Conservation (phyloP, 2,888 invertebrate species). For the Tinea pellionella region DNA sequence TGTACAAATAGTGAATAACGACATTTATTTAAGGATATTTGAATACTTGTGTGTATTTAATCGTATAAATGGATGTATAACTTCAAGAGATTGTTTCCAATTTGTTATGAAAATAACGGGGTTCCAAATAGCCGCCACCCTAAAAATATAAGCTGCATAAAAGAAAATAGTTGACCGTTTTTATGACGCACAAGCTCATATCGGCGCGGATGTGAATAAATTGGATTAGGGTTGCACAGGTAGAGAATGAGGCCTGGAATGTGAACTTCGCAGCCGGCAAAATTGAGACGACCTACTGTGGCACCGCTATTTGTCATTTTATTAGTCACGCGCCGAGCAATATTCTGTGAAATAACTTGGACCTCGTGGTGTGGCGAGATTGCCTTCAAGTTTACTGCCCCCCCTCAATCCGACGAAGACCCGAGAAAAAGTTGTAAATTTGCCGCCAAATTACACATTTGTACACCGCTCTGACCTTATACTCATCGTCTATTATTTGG, state of each 20-base stretch:
- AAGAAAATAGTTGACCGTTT: constrained; percentile 8
- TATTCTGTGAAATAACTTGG: constrained; percentile 58
- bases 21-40: too few species aligned
- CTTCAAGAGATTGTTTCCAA: background rate
- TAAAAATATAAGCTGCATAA: constrained; percentile 3
- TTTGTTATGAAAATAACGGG: background rate
- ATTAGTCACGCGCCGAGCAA: constrained; percentile 57
- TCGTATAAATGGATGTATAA: background rate
- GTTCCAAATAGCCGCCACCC: background rate
- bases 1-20: too few species aligned
- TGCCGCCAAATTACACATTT: constrained; percentile 58
- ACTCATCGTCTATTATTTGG: constrained; percentile 15
- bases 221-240: constrained; percentile 30
- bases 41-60: too few species aligned
- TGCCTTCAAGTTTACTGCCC: constrained; percentile 60
- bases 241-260: constrained; percentile 20
- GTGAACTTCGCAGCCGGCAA: constrained; percentile 21
- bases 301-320: constrained; percentile 61
- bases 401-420: constrained; percentile 38
- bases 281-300: constrained; percentile 34
- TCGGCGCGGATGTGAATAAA: constrained; percentile 24
- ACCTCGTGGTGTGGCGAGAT: constrained; percentile 40
- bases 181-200: constrained; percentile 28
- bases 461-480: constrained; percentile 50
- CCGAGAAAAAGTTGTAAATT: constrained; percentile 64